These are phyloP conservation scores for Patagioenas fasciata DNA, from an alignment of 2,113 vertebrate species.

Conservation along the genomic window DNA sequence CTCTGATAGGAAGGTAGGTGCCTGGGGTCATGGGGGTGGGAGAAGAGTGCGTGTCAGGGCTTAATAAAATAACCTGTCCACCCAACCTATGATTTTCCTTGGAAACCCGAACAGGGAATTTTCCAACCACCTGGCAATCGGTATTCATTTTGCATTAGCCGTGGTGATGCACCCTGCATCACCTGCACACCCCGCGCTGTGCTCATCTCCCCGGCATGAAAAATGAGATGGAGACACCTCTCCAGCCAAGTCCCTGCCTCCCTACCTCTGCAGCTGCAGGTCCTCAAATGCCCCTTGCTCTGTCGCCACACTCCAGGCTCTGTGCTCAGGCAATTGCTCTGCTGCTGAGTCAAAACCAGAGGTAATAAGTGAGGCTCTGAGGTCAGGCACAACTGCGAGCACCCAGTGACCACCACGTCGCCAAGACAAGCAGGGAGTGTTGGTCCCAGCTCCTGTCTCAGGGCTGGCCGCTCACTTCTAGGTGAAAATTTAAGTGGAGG, in stretches of 20 bases:
- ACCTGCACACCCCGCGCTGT: neutral
- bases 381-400: neutral
- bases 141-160: neutral
- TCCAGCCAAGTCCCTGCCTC: neutral
- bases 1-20: neutral
- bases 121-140: neutral
- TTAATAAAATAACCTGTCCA: neutral
- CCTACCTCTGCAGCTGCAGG: neutral
- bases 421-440: neutral
- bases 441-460: neutral
- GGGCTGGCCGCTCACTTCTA: neutral
- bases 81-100: neutral
- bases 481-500: neutral
- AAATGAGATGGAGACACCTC: neutral
- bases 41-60: neutral
- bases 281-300: neutral
- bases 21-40: neutral
- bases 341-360: neutral
- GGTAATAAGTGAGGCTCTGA: neutral
- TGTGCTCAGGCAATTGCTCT: neutral
- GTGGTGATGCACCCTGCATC: neutral
- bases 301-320: neutral
- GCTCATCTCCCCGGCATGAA: neutral
- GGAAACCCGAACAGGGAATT: constrained; percentile 12
- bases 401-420: fast-evolving